Conservation (phyloP, 2,888 invertebrate species). For the Rhaphigaster nebulosa region DNA sequence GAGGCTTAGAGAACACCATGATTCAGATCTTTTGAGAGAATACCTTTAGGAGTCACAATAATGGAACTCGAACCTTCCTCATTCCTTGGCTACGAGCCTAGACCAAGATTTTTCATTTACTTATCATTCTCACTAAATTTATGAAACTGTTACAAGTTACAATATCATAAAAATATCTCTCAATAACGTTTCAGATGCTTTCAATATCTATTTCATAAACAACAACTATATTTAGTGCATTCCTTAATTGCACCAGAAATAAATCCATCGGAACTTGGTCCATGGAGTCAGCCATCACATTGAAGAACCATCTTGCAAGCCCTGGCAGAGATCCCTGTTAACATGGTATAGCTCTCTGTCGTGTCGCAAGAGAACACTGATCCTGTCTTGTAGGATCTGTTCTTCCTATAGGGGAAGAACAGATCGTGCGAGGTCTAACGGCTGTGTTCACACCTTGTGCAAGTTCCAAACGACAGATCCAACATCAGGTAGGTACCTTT, state of each 20-base stretch:
- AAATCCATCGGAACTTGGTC: neutral
- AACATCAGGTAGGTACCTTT: neutral
- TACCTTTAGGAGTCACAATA: too few species aligned
- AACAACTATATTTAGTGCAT: neutral
- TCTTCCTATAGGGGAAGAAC: neutral
- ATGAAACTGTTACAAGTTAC: too few species aligned
- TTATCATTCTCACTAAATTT: too few species aligned
- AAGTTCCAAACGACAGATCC: neutral
- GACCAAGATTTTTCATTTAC: too few species aligned
- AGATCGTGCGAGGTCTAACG: neutral
- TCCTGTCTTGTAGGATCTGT: neutral
- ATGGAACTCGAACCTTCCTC: too few species aligned
- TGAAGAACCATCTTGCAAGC: neutral
- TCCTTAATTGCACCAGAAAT: neutral
- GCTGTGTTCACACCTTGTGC: neutral
- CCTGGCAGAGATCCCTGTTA: neutral
- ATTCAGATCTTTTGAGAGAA: too few species aligned
- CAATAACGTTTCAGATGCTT: too few species aligned
- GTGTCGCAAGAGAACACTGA: neutral
- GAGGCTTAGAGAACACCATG: too few species aligned
- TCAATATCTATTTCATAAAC: too few species aligned
- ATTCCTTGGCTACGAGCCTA: too few species aligned
- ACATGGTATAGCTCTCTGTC: neutral
- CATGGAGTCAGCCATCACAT: neutral
- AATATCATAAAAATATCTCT: too few species aligned